A percentile compares a stretch with the other conserved stretches of the same genome.
phyloP scores from a whole-genome alignment of 2,888 invertebrate genomes.

The Sesia bembeciformis region DNA sequence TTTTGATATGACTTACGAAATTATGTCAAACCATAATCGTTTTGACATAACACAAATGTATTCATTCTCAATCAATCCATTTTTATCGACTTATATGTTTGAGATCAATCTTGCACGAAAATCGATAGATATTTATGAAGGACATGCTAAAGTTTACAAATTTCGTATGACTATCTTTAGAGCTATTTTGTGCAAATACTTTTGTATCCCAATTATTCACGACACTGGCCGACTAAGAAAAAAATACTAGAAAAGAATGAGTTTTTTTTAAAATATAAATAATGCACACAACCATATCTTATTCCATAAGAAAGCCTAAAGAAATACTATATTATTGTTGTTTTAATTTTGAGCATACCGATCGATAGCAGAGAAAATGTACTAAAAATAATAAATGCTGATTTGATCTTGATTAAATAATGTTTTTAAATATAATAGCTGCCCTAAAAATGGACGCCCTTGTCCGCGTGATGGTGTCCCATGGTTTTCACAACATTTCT shows the following conservation, averaged over 20 bases:
- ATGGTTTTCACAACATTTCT: not conserved
- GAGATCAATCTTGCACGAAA: too few species aligned
- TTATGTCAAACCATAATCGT: too few species aligned
- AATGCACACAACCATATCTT: slow-evolving; percentile 56
- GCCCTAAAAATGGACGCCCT: not conserved
- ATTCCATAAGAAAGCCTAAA: slow-evolving; percentile 52
- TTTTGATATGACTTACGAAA: too few species aligned
- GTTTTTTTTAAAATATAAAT: slow-evolving; percentile 21
- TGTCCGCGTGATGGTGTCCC: too few species aligned
- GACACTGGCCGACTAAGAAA: slow-evolving; percentile 9
- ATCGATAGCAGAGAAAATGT: not conserved
- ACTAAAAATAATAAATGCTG: slow-evolving; percentile 1
- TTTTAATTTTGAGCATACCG: not conserved
- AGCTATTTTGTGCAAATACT: too few species aligned
- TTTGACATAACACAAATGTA: too few species aligned
- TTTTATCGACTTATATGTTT: too few species aligned
- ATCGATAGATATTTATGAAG: too few species aligned
- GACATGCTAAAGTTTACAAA: too few species aligned
- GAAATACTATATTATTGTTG: not conserved
- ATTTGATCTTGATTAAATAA: not conserved
- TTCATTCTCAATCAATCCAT: too few species aligned
- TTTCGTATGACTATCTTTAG: too few species aligned
- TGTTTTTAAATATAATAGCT: not conserved
- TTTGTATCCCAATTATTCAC: not conserved
- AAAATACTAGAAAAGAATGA: slow-evolving; percentile 36